Conservation (phyloP, 2,113 vertebrate species). For the Malurus melanocephalus region DNA sequence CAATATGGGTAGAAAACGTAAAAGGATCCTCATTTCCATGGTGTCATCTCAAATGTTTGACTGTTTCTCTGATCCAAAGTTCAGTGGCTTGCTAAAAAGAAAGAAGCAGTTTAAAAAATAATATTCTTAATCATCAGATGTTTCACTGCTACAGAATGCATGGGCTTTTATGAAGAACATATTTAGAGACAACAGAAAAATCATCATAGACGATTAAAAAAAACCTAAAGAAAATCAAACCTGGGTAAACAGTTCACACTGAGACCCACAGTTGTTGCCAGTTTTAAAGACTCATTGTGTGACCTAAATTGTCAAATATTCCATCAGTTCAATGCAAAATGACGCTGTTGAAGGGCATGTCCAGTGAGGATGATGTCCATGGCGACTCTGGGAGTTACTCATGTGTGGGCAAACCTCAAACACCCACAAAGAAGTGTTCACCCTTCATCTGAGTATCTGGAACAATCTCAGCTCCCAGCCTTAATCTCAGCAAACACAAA, state of each 20-base stretch:
- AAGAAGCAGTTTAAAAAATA: not conserved
- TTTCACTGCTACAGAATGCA: not conserved
- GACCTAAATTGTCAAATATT: not conserved
- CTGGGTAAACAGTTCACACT: not conserved
- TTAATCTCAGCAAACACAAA: not conserved
- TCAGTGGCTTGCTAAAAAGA: not conserved
- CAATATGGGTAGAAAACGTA: not conserved
- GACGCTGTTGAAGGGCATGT: not conserved
- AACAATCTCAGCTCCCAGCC: not conserved
- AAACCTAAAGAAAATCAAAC: not conserved
- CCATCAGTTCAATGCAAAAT: not conserved
- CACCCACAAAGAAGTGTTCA: accelerated
- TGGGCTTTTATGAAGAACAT: not conserved
- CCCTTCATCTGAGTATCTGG: not conserved
- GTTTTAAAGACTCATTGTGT: not conserved
- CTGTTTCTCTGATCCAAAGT: not conserved
- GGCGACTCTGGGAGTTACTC: not conserved
- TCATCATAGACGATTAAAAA: not conserved
- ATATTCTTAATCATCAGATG: not conserved
- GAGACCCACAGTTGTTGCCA: not conserved
- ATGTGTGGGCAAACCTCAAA: not conserved
- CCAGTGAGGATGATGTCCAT: not conserved
- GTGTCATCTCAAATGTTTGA: not conserved
- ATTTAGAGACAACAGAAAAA: not conserved
- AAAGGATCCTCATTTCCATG: not conserved